These are phyloP conservation scores for Schrankia costaestrigalis DNA, from an alignment of 2,888 invertebrate genomes.

Conservation along the genomic window DNA sequence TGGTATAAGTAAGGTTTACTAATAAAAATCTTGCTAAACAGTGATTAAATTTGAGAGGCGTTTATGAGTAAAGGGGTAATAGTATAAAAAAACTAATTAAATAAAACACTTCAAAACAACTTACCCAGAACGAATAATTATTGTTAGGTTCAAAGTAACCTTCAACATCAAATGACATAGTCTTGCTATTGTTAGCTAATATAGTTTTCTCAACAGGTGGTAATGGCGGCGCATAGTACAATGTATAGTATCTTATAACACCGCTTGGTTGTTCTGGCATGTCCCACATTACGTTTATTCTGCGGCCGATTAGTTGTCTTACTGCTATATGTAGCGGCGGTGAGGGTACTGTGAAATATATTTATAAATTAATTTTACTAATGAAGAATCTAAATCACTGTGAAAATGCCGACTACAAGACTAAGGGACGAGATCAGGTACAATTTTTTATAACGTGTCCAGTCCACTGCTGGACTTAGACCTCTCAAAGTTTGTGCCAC, in stretches of 20 bases:
- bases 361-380: neutral
- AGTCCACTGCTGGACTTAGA: too few relatives aligned
- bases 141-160: constrained; percentile 76
- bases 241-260: constrained; percentile 81
- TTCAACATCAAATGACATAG: constrained; percentile 71
- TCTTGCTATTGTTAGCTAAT: constrained; percentile 50
- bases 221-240: constrained; percentile 83
- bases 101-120: constrained; percentile 23
- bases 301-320: constrained; percentile 81
- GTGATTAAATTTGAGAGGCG: too few relatives aligned
- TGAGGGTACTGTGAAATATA: constrained; percentile 78
- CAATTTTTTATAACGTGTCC: too few relatives aligned
- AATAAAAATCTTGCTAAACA: too few relatives aligned
- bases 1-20: too few relatives aligned
- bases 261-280: constrained; percentile 84
- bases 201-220: constrained; percentile 75
- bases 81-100: too few relatives aligned
- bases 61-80: too few relatives aligned
- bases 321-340: constrained; percentile 85
- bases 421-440: too few relatives aligned
- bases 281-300: constrained; percentile 86
- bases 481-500: too few relatives aligned
- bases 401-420: too few relatives aligned
- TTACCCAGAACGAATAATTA: constrained; percentile 88
- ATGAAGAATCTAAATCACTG: neutral